Evolutionary conservation across 1,140 invertebrate species (phyloP).

Genomic region (Paraescarpia echinospica): DNA sequence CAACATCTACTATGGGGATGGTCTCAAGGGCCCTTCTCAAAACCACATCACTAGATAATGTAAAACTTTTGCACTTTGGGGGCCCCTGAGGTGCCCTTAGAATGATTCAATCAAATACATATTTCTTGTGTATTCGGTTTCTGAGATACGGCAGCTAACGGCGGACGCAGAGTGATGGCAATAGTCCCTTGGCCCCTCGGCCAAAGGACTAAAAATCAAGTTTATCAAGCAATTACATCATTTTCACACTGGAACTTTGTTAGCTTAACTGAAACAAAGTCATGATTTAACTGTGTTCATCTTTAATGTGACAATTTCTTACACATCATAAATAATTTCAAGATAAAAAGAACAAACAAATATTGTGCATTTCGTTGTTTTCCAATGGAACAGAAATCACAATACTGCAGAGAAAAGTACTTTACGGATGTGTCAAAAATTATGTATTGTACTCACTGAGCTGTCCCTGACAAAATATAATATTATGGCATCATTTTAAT

Average conservation of each 20-base stretch:
- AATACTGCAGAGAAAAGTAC: not conserved
- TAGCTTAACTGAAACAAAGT: not conserved
- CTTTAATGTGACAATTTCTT: not conserved
- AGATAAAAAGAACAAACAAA: not conserved
- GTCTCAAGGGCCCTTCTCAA: too few relatives aligned
- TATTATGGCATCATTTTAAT: not conserved
- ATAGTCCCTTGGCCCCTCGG: too few relatives aligned
- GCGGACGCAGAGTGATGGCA: too few relatives aligned
- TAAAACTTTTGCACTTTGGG: too few relatives aligned
- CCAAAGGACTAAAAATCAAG: too few relatives aligned
- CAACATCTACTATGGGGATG: too few relatives aligned
- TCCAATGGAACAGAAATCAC: not conserved
- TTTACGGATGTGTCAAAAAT: not conserved
- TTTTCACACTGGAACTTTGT: not conserved
- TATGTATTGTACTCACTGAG: not conserved
- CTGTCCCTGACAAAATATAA: not conserved
- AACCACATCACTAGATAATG: too few relatives aligned
- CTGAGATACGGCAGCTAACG: too few relatives aligned
- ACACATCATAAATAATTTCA: not conserved
- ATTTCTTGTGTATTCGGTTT: too few relatives aligned
- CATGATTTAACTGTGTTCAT: not conserved
- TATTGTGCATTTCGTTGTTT: not conserved
- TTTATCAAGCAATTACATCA: too few relatives aligned
- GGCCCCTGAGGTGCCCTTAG: too few relatives aligned
- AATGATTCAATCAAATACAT: too few relatives aligned